Evolutionary conservation across 2,797 vertebrate genomes (phyloP).

Genomic region (Holocentrus rufus): DNA sequence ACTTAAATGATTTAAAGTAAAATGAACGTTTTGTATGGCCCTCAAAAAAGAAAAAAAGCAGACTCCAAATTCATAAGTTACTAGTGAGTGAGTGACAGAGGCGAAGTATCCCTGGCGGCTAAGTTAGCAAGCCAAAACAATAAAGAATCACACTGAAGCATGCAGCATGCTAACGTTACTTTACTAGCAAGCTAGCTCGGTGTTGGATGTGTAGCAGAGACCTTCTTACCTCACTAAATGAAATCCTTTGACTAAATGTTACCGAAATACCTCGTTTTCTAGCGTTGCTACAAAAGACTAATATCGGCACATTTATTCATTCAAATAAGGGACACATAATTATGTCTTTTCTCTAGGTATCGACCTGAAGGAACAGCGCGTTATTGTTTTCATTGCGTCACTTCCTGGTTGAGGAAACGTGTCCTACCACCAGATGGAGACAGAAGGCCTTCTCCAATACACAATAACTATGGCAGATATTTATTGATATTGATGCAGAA

Average conservation of each 20-base stretch:
- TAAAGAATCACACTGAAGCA: too few relatives aligned
- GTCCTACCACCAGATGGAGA: constrained; percentile 52
- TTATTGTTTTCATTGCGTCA: constrained; percentile 46
- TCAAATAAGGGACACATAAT: constrained; percentile 37
- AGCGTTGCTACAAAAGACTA: accelerated
- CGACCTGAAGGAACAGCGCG: constrained; percentile 12
- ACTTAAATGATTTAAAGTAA: too few relatives aligned
- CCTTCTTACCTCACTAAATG: constrained; percentile 20
- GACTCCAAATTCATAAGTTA: too few relatives aligned
- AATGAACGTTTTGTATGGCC: too few relatives aligned
- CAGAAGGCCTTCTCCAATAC: not conserved
- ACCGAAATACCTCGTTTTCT: not conserved
- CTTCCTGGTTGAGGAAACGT: constrained; percentile 27
- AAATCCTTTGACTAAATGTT: not conserved
- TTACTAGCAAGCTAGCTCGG: constrained; percentile 5
- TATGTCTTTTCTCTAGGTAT: not conserved
- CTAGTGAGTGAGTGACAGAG: not conserved
- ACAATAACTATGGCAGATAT: too few relatives aligned
- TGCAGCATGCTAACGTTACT: constrained; percentile 9
- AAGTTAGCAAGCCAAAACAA: constrained; percentile 30
- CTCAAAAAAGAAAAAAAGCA: not conserved
- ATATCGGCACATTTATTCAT: not conserved
- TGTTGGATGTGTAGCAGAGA: not conserved
- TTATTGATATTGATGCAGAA: too few relatives aligned
- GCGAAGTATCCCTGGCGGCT: constrained; percentile 15